Base-by-base conservation (phyloP, 2,113 vertebrate species). In the Pollachius pollachius region DNA sequence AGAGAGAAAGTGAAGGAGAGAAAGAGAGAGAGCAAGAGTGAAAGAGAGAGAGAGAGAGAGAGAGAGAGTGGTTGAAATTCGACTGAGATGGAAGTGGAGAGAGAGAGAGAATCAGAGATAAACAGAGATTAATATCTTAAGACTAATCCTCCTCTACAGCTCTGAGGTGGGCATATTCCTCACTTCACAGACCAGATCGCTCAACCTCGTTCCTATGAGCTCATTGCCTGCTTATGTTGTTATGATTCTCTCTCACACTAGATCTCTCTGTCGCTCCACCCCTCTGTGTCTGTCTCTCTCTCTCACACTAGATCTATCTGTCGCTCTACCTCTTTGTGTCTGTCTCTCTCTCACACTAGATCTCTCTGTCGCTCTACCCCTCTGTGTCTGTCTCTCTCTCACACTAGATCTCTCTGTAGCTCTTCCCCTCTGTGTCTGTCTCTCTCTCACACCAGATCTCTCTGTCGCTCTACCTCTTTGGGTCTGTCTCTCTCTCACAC, bases 81-180 rank as follows among this genome's bases (percentile, higher is more conserved):
- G 21, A 21, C 13, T 11, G n/a, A 12, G 18, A 60, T 4, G 21
- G 58, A 60, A 7, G 19, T n/a, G 11, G 18, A 19, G 23, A 62
- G 23, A 62, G 5, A 62, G 60, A 27, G 9, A 62, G 60, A 63
- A 81, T 57, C 3, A 60, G n/a, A 63, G 62, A 63, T 13, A 34
- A 27, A 66, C 75, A 75, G 82, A 48, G 15, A n/a, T n/a, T 5
- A 17, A 57, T n/a, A 57, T n/a, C 71, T 83, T 78, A 66, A 59
- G 60, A 67, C 59, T 85, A 85, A 88, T 88, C 85, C 79, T 69
- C 60, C 69, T 65, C 30, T 67, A 57, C 72, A 69, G 83, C 68
- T 75, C 5, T 9, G 65, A 73, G 64, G 78, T 69, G 21, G 69
- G 69, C 15, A 61, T 74, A 79, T 79, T 81, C 75, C 66, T 81